These are phyloP conservation scores for Tachystola acroxantha DNA, from an alignment of 2,888 invertebrate genomes.

Conservation along the genomic window DNA sequence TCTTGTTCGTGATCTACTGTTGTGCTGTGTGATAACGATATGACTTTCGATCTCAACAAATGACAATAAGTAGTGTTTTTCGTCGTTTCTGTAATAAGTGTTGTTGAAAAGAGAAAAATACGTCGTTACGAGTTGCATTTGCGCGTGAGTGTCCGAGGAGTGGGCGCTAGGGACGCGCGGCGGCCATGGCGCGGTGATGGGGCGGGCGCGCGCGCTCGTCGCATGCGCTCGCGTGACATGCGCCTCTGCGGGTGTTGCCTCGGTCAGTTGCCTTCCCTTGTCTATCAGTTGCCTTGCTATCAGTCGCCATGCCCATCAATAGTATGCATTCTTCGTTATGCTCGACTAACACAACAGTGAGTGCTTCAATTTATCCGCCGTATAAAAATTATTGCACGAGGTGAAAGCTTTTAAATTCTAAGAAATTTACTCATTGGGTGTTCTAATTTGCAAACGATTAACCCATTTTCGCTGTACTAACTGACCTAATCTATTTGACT, in stretches of 20 bases:
- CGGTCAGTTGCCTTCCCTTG: conserved; percentile 63
- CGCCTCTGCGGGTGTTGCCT: conserved; percentile 73
- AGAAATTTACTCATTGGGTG: too few relatives aligned
- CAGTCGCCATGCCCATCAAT: too few relatives aligned
- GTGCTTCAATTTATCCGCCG: too few relatives aligned
- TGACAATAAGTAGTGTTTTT: conserved; percentile 2
- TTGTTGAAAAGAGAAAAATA: conserved; percentile 35
- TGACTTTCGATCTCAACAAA: background rate
- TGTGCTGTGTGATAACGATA: conserved; percentile 1
- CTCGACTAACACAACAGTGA: too few relatives aligned
- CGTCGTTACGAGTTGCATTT: conserved; percentile 55
- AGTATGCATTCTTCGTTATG: too few relatives aligned
- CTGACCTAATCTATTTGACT: background rate
- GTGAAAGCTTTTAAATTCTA: too few relatives aligned
- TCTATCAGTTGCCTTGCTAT: too few relatives aligned
- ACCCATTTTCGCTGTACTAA: too few relatives aligned
- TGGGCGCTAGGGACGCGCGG: conserved; percentile 28
- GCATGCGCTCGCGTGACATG: conserved; percentile 60
- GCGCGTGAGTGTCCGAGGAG: conserved; percentile 57
- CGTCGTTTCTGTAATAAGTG: conserved; percentile 3
- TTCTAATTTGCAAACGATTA: too few relatives aligned
- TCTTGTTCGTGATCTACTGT: background rate
- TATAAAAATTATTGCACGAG: too few relatives aligned
- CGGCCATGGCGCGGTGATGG: conserved; percentile 57
- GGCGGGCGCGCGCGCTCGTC: conserved; percentile 41